Conservation (phyloP, 2,888 invertebrate genomes). For the Eupithecia abbreviata region DNA sequence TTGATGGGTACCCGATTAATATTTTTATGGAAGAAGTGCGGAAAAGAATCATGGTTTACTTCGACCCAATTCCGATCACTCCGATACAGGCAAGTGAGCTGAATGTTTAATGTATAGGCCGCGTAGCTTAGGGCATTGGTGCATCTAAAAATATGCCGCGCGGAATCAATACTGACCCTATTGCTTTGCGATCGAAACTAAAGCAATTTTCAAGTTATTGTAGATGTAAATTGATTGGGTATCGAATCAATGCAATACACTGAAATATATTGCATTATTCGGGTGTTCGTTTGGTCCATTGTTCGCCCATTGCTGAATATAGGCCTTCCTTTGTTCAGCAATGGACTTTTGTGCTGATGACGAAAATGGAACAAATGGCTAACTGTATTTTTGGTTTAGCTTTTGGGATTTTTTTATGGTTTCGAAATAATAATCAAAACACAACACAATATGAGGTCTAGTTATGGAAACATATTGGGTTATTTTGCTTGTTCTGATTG, state of each 20-base stretch:
- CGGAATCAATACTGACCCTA: conserved; percentile 71
- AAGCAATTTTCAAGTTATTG: conserved; percentile 10
- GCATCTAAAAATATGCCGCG: conserved; percentile 80
- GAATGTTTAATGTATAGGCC: conserved; percentile 72
- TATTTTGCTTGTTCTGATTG: conserved; percentile 22
- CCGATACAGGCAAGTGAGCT: conserved; percentile 41
- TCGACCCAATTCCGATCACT: conserved; percentile 47
- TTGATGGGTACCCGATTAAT: too few species aligned
- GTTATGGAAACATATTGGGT: neutral
- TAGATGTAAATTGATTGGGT: conserved; percentile 4
- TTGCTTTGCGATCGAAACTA: conserved; percentile 20
- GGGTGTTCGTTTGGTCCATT: neutral
- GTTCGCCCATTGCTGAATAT: too few species aligned
- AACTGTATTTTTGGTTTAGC: neutral
- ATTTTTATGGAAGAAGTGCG: too few species aligned
- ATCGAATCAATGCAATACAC: neutral
- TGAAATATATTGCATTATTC: neutral
- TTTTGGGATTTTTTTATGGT: neutral
- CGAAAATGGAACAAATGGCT: neutral
- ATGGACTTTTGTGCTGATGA: neutral
- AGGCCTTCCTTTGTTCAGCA: neutral
- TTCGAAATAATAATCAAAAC: neutral
- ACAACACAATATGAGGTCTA: neutral
- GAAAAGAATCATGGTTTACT: neutral
- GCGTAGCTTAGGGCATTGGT: conserved; percentile 46